Evolutionary conservation across 1,140 invertebrate genomes (phyloP).

Genomic region (Sitophilus oryzae): DNA sequence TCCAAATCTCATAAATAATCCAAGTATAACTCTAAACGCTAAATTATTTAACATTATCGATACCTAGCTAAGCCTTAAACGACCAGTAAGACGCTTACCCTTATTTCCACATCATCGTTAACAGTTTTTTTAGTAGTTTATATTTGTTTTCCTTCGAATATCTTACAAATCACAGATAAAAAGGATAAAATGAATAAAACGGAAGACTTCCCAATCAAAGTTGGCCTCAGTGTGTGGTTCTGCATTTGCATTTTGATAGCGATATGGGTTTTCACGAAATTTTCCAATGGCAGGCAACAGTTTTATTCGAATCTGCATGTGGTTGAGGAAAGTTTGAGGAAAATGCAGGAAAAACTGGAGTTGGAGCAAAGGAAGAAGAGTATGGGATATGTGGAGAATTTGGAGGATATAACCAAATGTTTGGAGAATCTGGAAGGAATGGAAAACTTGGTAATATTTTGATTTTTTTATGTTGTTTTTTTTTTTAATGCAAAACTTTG

Average conservation of each 20-base stretch:
- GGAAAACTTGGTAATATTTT: not conserved
- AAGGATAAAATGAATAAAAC: conserved; percentile 8
- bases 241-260: conserved; percentile 25
- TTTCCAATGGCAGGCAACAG: conserved; percentile 28
- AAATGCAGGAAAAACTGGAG: conserved; percentile 33
- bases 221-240: conserved; percentile 29
- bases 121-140: no score
- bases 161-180: not conserved
- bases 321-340: conserved; percentile 30
- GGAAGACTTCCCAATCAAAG: conserved; percentile 16
- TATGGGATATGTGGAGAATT: conserved; percentile 27
- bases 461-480: not conserved
- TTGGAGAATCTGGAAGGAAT: conserved; percentile 4
- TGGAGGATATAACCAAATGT: conserved; percentile 23
- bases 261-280: conserved; percentile 32
- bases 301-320: conserved; percentile 30
- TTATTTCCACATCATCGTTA: no score
- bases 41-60: conserved; percentile 12
- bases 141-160: no score
- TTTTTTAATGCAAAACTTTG: not conserved
- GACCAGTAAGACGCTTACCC: no score
- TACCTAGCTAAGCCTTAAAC: no score
- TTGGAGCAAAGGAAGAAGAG: conserved; percentile 26
- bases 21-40: not conserved
- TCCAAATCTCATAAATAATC: not conserved